phyloP scores from a whole-genome alignment of 2,113 vertebrate genomes.

The Sarotherodon lohbergeri region DNA sequence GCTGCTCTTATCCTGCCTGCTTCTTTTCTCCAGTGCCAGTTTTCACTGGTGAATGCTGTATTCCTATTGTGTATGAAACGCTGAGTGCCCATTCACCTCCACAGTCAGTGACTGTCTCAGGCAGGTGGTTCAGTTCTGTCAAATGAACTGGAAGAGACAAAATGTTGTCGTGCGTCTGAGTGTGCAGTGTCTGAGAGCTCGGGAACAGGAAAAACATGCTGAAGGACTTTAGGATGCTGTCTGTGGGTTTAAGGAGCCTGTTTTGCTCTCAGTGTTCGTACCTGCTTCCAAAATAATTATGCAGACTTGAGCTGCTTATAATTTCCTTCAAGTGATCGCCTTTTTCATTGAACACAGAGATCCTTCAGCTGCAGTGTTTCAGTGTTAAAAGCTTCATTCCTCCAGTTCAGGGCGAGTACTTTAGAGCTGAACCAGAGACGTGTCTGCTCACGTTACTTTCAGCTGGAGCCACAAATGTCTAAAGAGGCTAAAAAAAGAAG shows the following conservation, averaged over 20 bases:
- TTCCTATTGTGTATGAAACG: neutral
- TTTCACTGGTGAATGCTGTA: neutral
- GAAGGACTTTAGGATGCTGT: neutral
- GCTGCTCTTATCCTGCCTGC: neutral
- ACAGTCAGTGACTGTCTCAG: rapidly evolving
- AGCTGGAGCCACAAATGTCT: neutral
- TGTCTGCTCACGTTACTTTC: neutral
- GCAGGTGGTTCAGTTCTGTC: neutral
- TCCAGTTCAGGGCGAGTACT: neutral
- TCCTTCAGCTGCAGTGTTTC: neutral
- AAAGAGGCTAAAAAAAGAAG: neutral
- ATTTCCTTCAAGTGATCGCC: rapidly evolving
- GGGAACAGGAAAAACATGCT: neutral
- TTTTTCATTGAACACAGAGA: rapidly evolving
- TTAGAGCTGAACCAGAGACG: neutral
- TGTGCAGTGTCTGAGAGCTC: neutral
- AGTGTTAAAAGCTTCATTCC: neutral
- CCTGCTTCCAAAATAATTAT: neutral
- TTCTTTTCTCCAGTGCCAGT: neutral
- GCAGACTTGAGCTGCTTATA: neutral
- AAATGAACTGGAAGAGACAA: neutral
- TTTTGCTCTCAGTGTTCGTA: neutral
- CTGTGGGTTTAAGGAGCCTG: neutral
- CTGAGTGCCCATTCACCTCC: neutral
- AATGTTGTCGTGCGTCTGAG: neutral